Evolutionary conservation across 1,140 invertebrate species (phyloP), one percentile per base, ranked within the genome.

Genomic region (Eumeta japonica): DNA sequence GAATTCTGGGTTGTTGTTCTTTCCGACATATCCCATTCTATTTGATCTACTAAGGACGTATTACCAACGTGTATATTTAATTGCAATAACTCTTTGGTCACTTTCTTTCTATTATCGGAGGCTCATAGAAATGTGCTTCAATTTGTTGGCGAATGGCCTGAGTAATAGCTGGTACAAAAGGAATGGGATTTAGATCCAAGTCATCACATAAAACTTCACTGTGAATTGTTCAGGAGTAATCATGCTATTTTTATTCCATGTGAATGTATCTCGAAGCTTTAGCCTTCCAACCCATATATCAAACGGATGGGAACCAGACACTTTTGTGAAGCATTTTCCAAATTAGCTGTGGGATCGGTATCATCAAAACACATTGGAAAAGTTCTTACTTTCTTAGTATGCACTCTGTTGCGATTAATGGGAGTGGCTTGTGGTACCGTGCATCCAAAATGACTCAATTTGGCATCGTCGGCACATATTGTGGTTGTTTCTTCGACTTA

Each of bases 21-120:
- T 57, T 99, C 94, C 3, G 92, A 90, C 92, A 99, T 97, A 58
- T 99, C 97, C 97, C 97, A 99, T 78, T 99, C 97, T 52, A 79
- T 77, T 81, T 99, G 97, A 78, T 99, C 97, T 2, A 98, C 94
- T 24, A 99, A 76, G 0, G 95, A 98, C 13, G 97, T 98, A 61
- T 99, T 99, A 11, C 97, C 97, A 9, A 99, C 96, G 63, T 99
- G 97, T 57, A 99, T 97, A 62, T 99, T 99, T 3, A 99, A 75
- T 63, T 98, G 99, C 87, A 45, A 98, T 90, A 18, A 98, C 94
- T 54, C 97, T 76, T 62, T 99, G 97, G 75, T 99, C 94, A 18
- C 82, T 81, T 46, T 87, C 86, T 50, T 93, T 93, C 49, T 48
- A 92, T 88, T 16, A 87, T 85, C 0, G 81, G 79, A 1, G 81